These are phyloP conservation scores for Samia ricini DNA, from an alignment of 1,140 invertebrate species.

Conservation along the genomic window DNA sequence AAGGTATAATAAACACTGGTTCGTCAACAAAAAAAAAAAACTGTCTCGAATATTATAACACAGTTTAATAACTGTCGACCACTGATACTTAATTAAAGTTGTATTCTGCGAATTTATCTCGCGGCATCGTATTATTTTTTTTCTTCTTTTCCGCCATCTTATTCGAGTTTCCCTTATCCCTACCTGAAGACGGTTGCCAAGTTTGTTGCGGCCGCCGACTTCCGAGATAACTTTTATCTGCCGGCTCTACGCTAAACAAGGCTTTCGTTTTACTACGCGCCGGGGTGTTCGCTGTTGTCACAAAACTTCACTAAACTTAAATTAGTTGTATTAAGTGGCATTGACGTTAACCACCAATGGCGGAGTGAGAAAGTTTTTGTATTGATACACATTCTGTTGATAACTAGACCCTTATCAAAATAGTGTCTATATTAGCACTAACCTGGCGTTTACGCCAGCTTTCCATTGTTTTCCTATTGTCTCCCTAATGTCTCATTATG, in stretches of 20 bases:
- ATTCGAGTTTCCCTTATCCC: slow-evolving; percentile 62
- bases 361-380: background rate
- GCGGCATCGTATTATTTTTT: slow-evolving; percentile 48
- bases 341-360: slow-evolving; percentile 14
- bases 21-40: background rate
- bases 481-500: too few relatives aligned
- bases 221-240: slow-evolving; percentile 59
- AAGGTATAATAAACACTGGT: background rate
- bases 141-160: slow-evolving; percentile 35
- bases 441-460: too few relatives aligned
- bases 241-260: slow-evolving; percentile 42
- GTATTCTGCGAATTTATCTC: slow-evolving; percentile 17
- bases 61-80: background rate
- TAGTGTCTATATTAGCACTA: too few relatives aligned
- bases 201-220: slow-evolving; percentile 47
- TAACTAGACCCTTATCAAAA: background rate
- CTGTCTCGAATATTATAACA: background rate
- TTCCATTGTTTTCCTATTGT: too few relatives aligned
- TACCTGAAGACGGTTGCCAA: slow-evolving; percentile 53
- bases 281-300: slow-evolving; percentile 27
- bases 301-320: slow-evolving; percentile 43
- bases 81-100: slow-evolving; percentile 38
- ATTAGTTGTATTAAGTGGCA: slow-evolving; percentile 41
- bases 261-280: slow-evolving; percentile 44
- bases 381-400: background rate